Conservation (phyloP, 2,113 vertebrate species). For the Microtus pennsylvanicus region DNA sequence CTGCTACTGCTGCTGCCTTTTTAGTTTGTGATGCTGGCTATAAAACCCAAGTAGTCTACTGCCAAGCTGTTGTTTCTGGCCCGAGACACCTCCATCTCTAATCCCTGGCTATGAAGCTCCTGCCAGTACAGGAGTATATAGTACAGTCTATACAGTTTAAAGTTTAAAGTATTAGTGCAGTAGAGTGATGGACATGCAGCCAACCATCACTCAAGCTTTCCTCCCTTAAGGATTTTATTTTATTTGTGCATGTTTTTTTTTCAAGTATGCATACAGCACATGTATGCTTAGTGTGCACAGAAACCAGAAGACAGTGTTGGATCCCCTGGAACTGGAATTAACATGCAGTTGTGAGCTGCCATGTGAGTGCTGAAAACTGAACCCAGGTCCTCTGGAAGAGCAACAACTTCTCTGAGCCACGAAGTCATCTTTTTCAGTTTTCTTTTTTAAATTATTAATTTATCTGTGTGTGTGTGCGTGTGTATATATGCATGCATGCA, state of each 20-base stretch:
- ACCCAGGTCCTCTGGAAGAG: not conserved
- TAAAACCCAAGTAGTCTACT: not conserved
- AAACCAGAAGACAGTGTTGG: not conserved
- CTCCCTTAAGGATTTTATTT: not conserved
- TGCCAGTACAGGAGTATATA: not conserved
- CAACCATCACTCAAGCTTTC: not conserved
- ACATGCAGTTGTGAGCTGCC: not conserved
- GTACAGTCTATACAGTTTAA: not conserved
- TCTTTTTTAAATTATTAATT: not conserved
- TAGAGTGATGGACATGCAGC: not conserved
- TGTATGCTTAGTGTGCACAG: too few species aligned
- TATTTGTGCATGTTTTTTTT: not conserved
- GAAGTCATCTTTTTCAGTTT: not conserved
- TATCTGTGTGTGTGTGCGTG: not conserved
- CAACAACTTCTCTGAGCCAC: not conserved
- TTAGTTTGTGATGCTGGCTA: not conserved
- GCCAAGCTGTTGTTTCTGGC: not conserved
- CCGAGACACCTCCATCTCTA: not conserved
- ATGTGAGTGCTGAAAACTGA: not conserved
- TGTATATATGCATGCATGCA: not conserved
- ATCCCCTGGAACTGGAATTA: not conserved
- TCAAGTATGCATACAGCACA: not conserved
- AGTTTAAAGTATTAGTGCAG: not conserved
- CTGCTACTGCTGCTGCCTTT: not conserved
- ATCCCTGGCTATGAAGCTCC: not conserved